Percentiles rank a stretch among this genome's conserved stretches.
Conservation (phyloP, 2,888 invertebrate species). For the Rapana venosa region DNA sequence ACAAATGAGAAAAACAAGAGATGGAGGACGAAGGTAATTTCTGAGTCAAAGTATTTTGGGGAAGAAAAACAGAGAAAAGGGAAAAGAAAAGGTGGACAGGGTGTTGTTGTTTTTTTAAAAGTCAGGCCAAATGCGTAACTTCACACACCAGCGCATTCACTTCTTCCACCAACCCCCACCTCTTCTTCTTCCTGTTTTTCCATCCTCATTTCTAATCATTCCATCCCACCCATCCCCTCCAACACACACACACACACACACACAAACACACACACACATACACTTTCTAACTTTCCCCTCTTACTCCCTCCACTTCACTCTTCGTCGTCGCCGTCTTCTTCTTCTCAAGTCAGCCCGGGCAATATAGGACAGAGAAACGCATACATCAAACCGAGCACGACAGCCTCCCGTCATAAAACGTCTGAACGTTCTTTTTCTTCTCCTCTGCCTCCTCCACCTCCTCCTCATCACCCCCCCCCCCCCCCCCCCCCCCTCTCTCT, state of each 20-base stretch:
- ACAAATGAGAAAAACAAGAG: not conserved
- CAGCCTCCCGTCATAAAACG: conserved; percentile 24
- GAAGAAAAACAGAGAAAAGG: not conserved
- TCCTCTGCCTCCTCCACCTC: not conserved
- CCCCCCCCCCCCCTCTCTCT: not conserved
- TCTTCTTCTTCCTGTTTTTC: not conserved
- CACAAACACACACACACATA: no score
- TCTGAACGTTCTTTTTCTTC: conserved; percentile 22
- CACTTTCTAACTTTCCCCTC: no score
- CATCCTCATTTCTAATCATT: not conserved
- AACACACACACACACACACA: not conserved
- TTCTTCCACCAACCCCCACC: not conserved
- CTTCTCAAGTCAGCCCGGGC: not conserved
- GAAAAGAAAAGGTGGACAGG: not conserved
- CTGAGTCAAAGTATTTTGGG: not conserved
- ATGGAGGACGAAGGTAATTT: not conserved
- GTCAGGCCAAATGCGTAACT: not conserved
- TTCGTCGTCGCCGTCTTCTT: not conserved
- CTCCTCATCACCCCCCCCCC: not conserved
- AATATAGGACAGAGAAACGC: conserved; percentile 31
- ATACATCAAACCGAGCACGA: conserved; percentile 36
- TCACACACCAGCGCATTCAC: conserved; percentile 13
- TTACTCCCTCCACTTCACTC: no score
- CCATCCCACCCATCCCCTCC: not conserved
- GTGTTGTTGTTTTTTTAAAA: no score